Evolutionary conservation across 2,888 invertebrate species (phyloP), one percentile per base, ranked within the genome.

Genomic region (Beris morrisii): DNA sequence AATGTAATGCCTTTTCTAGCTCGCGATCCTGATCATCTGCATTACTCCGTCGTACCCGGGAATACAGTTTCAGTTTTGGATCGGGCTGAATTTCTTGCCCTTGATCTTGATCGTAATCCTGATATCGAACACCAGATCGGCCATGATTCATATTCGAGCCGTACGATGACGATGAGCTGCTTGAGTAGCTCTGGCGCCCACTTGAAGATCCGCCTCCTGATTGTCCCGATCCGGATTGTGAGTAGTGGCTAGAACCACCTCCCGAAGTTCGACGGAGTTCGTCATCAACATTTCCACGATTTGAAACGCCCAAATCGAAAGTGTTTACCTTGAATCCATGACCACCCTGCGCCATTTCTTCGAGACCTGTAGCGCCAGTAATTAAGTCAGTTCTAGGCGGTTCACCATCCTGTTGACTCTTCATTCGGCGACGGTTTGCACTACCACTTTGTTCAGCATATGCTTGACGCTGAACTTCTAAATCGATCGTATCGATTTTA

Each of bases 251-350:
- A 22, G 46, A 9, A n/a, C 50, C 48, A n/a, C 50, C 59, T 5
- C 53, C 59, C 13, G 63, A 56, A 7, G 43, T 66, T 46, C 58
- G 67, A 5, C 75, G 75, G 38, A 80, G 67, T 68, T 80, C 79
- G n/a, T 78, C 76, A 69, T 80, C 80, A 12, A 77, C 76, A 69
- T 77, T 79, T 22, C 72, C 75, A 1, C 77, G 75, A 55, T 73
- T 70, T 0, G 79, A 48, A 11, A 71, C 70, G 22, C 76, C 78
- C 64, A 80, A 67, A 65, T 80, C 80, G 0, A 81, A 63, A 0
- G 76, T 74, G 22, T 76, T 75, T 3, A 76, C 67, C 28, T 75
- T 79, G 69, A 80, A 79, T 32, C 78, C 61, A 6, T 52, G 77
- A 11, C 71, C 73, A 9, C 74, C 74, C 45, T 72, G 71, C 5